A percentile compares a stretch with the other conserved stretches of the same genome.
phyloP scores from a whole-genome alignment of 2,797 vertebrate species.

The Spinus olivaceus region DNA sequence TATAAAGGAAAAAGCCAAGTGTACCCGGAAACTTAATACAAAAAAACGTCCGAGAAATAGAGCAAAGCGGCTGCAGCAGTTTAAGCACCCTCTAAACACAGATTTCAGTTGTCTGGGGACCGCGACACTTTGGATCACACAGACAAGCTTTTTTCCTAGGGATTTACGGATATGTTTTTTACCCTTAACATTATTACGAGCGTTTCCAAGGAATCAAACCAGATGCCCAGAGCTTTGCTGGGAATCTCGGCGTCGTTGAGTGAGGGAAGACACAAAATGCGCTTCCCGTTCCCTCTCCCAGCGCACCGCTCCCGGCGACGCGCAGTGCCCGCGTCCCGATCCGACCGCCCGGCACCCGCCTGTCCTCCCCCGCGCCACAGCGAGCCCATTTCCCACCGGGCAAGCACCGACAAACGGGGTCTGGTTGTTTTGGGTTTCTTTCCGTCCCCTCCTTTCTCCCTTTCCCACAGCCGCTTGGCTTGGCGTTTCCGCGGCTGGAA shows the following conservation, averaged over 20 bases:
- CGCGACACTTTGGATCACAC: neutral
- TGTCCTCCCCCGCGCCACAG: neutral
- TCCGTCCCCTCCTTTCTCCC: neutral
- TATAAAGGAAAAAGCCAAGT: conserved; percentile 42
- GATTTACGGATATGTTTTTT: neutral
- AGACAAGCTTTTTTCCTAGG: neutral
- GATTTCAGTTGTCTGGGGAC: neutral
- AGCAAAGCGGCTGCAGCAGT: neutral
- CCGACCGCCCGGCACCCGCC: neutral
- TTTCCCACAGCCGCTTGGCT: neutral
- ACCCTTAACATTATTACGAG: neutral
- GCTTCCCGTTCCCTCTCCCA: neutral
- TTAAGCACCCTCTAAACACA: neutral
- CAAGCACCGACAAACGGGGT: neutral
- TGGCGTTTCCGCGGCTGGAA: neutral
- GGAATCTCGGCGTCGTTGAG: neutral
- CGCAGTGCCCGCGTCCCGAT: neutral
- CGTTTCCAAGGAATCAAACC: neutral
- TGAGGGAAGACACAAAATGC: neutral
- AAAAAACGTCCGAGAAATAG: neutral
- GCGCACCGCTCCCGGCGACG: neutral
- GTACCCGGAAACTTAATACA: neutral
- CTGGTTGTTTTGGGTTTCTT: neutral
- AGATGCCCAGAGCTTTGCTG: neutral
- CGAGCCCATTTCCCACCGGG: neutral